Evolutionary conservation across 2,888 invertebrate species (phyloP).

Genomic region (Macrosoma leucophasiata): DNA sequence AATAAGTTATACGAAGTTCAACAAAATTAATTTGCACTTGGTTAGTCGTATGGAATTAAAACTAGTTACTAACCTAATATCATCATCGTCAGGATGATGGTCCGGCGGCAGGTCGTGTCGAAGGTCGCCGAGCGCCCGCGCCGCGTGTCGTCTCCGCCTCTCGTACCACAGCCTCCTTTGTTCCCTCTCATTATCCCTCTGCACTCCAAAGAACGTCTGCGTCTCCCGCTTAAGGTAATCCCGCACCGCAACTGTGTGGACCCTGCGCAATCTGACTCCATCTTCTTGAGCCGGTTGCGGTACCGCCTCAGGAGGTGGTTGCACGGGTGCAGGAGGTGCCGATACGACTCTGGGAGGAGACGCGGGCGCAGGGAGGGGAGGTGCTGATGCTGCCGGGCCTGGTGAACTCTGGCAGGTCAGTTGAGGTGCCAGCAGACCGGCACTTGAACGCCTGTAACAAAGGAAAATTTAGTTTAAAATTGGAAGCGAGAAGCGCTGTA

Average conservation of each 20-base stretch:
- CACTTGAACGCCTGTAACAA: constrained; percentile 68
- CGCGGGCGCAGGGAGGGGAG: constrained; percentile 52
- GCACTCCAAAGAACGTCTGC: constrained; percentile 90
- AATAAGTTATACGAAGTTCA: not conserved
- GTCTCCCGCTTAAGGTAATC: constrained; percentile 86
- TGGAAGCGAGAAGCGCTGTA: no score
- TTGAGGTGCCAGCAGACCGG: constrained; percentile 62
- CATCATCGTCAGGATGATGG: constrained; percentile 77
- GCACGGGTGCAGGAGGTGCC: constrained; percentile 44
- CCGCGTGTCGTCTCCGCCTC: constrained; percentile 85
- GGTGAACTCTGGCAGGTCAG: constrained; percentile 59
- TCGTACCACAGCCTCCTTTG: constrained; percentile 87
- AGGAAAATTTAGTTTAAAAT: no score
- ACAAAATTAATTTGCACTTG: no score
- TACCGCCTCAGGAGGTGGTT: constrained; percentile 43
- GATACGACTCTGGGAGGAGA: constrained; percentile 62
- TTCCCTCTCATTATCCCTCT: constrained; percentile 83
- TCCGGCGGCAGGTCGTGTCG: constrained; percentile 76
- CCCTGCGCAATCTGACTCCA: constrained; percentile 62
- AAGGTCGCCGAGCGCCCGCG: constrained; percentile 79
- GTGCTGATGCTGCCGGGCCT: constrained; percentile 48
- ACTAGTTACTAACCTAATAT: constrained; percentile 56
- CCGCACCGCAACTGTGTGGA: constrained; percentile 61
- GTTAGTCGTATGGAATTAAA: not conserved
- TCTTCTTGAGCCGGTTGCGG: constrained; percentile 63